Conservation (phyloP, 1,140 invertebrate genomes). For the Meteorus sp. region DNA sequence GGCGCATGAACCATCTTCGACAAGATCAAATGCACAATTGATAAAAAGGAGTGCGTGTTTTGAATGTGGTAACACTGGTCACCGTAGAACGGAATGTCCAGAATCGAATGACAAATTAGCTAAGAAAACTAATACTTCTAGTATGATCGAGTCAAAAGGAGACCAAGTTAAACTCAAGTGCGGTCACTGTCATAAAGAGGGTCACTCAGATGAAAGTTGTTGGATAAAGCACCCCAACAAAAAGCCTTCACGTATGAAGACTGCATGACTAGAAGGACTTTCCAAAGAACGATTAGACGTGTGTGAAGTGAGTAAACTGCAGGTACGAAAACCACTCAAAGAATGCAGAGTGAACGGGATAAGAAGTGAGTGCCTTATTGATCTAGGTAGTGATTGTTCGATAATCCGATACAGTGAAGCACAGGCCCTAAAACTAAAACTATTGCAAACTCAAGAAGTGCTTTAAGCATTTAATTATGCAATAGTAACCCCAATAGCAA, state of each 20-base stretch:
- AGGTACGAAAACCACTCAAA: not conserved
- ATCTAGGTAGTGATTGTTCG: conserved; percentile 26
- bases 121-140: not conserved
- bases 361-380: conserved; percentile 19
- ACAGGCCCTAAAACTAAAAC: conserved; percentile 5
- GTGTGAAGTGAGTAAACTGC: not conserved
- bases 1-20: not conserved
- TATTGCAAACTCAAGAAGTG: conserved; percentile 10
- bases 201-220: not conserved
- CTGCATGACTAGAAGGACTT: conserved; percentile 19
- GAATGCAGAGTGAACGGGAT: not conserved
- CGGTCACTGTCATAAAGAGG: not conserved
- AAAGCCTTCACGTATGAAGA: not conserved
- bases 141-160: not conserved
- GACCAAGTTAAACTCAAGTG: not conserved
- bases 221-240: not conserved
- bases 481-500: conserved; percentile 18
- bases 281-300: not conserved
- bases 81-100: not conserved
- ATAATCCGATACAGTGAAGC: conserved; percentile 25
- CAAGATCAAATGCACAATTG: not conserved
- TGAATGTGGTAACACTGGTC: conserved; percentile 6
- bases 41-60: not conserved
- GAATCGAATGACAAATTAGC: not conserved
- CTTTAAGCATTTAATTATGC: conserved; percentile 28